Evolutionary conservation across 2,888 invertebrate species (phyloP), one percentile per base, ranked within the genome.

Genomic region (Thyatira batis): DNA sequence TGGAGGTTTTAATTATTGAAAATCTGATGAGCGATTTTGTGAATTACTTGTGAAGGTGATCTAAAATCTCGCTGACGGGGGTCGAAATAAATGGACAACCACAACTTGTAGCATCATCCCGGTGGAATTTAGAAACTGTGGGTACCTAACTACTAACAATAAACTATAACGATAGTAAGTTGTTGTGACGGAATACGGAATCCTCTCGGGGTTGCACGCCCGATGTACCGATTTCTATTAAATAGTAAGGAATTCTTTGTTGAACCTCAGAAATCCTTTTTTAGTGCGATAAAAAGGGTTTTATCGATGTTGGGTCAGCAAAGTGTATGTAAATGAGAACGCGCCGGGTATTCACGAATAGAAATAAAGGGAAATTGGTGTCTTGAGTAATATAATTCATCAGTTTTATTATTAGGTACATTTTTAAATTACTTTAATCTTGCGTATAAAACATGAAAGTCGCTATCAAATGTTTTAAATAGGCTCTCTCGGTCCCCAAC

Each of bases 281-380:
- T 82, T 80, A 80, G 76, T 77, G 70, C 80, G 75, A 84, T 87
- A 84, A 89, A 87, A 89, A 84, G 82, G 85, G 85, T 80, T 88
- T 87, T 88, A 87, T 87, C 81, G 84, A 67, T 78, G 84, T 83
- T 81, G 85, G 89, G 88, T 88, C 88, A 87, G 89, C 85, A 85
- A 87, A 88, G 84, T 87, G 85, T 89, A 89, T 89, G 88, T 82
- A 89, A 89, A 90, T 89, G 82, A 84, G 81, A 73, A 73, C 76
- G 75, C 73, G 76, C 69, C 69, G 76, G 76, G 79, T 73, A 73
- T 80, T 71, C 68, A 68, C 71, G 78, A 48, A 82, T 80, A 73
- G 80, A 83, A 82, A 85, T 87, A 85, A 82, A 83, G 70, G 71
- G 63, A 73, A 79, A 84, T 80, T 71, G 85, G 69, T 73, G 78